These are phyloP conservation scores for Corythornis cristatus DNA, from an alignment of 2,113 vertebrate genomes.

Conservation along the genomic window DNA sequence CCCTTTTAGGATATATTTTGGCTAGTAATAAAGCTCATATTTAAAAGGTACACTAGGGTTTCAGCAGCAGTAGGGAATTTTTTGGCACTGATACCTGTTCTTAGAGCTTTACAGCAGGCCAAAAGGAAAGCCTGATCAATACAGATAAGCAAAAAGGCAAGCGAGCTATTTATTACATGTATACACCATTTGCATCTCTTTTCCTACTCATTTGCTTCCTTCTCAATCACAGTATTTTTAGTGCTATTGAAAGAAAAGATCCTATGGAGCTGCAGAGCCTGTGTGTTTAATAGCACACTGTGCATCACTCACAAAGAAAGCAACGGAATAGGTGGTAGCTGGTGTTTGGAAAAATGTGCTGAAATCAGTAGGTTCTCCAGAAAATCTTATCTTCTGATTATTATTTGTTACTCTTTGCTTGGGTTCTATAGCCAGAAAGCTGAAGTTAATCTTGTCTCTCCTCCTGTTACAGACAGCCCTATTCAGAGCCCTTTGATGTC, in stretches of 20 bases:
- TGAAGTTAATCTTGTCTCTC: constrained; percentile 44
- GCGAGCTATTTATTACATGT: background rate
- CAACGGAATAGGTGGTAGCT: background rate
- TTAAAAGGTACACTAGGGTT: background rate
- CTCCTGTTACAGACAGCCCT: constrained; percentile 16
- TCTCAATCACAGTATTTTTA: background rate
- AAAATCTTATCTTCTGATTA: constrained; percentile 25
- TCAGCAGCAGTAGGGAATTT: background rate
- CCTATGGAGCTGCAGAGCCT: background rate
- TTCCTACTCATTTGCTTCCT: background rate
- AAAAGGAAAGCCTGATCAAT: constrained; percentile 9
- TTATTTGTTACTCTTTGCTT: constrained; percentile 45
- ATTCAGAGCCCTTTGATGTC: constrained; percentile 56
- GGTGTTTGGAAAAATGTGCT: constrained; percentile 21
- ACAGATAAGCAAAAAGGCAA: background rate
- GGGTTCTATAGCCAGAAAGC: constrained; percentile 15
- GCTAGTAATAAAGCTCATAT: constrained; percentile 1
- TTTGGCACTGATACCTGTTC: background rate
- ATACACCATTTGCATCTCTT: background rate
- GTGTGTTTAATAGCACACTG: background rate
- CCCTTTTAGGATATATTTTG: background rate
- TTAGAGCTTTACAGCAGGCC: background rate
- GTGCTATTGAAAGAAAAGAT: background rate
- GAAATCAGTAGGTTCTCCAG: constrained; percentile 24
- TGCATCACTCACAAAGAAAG: background rate